These are phyloP conservation scores for Sterna hirundo DNA, from an alignment of 2,113 vertebrate species.

Conservation along the genomic window DNA sequence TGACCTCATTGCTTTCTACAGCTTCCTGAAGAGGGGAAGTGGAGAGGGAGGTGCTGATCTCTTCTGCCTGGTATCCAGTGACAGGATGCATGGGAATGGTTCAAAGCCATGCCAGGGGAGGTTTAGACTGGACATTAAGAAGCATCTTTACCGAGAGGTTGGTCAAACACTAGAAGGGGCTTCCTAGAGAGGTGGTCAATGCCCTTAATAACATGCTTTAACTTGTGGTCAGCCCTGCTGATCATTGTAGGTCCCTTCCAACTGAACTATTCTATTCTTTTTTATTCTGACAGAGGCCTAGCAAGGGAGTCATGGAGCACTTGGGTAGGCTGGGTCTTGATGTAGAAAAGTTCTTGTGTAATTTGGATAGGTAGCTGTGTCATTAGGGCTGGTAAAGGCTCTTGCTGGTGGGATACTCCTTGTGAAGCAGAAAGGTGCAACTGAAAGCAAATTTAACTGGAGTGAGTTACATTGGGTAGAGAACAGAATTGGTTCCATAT, in stretches of 20 bases:
- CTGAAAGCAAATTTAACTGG: not conserved
- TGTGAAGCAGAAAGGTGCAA: not conserved
- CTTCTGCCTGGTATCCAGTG: too few species aligned
- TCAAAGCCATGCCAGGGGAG: not conserved
- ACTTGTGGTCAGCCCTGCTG: not conserved
- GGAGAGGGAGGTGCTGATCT: not conserved
- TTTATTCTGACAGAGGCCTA: not conserved
- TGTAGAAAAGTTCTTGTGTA: not conserved
- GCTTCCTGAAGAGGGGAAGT: not conserved
- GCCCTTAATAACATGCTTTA: not conserved
- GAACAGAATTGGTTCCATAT: not conserved
- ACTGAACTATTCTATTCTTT: not conserved
- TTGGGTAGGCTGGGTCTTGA: not conserved
- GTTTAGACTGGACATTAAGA: not conserved
- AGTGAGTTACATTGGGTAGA: not conserved
- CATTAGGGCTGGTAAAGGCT: not conserved
- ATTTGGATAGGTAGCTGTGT: conserved; percentile 1
- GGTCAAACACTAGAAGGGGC: not conserved
- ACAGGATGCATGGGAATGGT: too few species aligned
- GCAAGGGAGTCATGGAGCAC: not conserved
- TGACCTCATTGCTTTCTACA: too few species aligned
- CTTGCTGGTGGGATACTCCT: not conserved
- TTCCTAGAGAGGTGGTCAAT: not conserved
- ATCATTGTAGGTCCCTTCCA: not conserved
- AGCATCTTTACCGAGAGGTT: not conserved